Percentiles rank a stretch among this genome's conserved stretches.
Conservation (phyloP, 2,888 invertebrate species). For the Xylocampa areola region DNA sequence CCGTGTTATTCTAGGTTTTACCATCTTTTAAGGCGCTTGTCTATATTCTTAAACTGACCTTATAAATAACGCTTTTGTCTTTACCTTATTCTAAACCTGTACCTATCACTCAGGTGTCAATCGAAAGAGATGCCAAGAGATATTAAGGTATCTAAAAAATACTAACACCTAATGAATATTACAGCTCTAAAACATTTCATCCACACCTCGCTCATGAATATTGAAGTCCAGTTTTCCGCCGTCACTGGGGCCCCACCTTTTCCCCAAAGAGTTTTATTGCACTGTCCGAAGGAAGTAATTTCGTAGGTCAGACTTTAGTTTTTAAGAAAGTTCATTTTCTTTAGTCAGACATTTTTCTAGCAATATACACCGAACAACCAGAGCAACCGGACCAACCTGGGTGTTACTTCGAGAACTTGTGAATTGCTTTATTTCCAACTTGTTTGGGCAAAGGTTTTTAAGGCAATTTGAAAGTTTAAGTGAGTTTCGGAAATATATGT, state of each 20-base stretch:
- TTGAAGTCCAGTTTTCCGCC: conserved; percentile 54
- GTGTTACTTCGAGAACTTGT: conserved; percentile 63
- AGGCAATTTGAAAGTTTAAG: conserved; percentile 60
- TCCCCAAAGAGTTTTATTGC: conserved; percentile 88
- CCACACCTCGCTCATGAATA: conserved; percentile 24
- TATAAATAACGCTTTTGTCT: no score
- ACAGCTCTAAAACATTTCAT: conserved; percentile 1
- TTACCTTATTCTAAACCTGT: no score
- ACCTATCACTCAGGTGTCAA: no score
- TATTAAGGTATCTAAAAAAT: background rate
- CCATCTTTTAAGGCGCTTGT: no score
- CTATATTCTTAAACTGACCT: no score
- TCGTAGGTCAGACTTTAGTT: conserved; percentile 89
- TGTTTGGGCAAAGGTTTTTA: conserved; percentile 43
- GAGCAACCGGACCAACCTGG: no score
- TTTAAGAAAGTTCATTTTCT: conserved; percentile 88
- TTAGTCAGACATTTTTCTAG: conserved; percentile 80
- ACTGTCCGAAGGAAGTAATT: conserved; percentile 88
- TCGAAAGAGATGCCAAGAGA: no score
- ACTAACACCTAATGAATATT: background rate
- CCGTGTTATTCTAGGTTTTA: no score
- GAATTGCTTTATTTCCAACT: conserved; percentile 58
- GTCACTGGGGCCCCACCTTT: conserved; percentile 62
- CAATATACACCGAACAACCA: conserved; percentile 65
- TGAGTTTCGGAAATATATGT: conserved; percentile 47